Percentiles rank a stretch among this genome's conserved stretches.
Conservation (phyloP, 2,797 vertebrate species). For the Acridotheres tristis region DNA sequence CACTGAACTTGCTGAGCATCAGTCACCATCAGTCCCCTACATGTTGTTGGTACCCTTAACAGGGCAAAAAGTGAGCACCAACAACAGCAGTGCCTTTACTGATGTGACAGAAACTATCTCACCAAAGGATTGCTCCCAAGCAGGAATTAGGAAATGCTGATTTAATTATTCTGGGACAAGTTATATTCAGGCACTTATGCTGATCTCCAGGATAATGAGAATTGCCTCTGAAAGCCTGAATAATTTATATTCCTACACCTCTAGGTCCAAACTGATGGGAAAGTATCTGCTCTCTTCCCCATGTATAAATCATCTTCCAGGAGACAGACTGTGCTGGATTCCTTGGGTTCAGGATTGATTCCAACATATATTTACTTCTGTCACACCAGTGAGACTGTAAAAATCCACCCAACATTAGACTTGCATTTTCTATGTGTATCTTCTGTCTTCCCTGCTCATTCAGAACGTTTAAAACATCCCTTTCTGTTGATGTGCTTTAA, state of each 20-base stretch:
- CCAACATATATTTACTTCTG: background rate
- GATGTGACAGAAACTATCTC: background rate
- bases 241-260: background rate
- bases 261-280: background rate
- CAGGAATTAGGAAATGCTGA: background rate
- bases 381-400: background rate
- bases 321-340: background rate
- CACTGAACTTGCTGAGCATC: background rate
- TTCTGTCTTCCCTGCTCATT: conserved; percentile 23
- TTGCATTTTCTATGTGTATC: background rate
- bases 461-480: conserved; percentile 14
- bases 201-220: background rate
- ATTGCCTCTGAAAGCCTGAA: background rate
- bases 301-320: background rate
- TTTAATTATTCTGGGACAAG: background rate
- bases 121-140: background rate
- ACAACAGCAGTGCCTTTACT: background rate
- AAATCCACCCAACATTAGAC: background rate
- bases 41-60: background rate
- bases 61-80: background rate
- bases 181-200: background rate
- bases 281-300: background rate
- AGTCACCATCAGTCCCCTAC: background rate
- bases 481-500: conserved; percentile 28
- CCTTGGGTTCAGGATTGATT: background rate